Conservation (phyloP, 2,888 invertebrate species). For the Uropetala carovei region DNA sequence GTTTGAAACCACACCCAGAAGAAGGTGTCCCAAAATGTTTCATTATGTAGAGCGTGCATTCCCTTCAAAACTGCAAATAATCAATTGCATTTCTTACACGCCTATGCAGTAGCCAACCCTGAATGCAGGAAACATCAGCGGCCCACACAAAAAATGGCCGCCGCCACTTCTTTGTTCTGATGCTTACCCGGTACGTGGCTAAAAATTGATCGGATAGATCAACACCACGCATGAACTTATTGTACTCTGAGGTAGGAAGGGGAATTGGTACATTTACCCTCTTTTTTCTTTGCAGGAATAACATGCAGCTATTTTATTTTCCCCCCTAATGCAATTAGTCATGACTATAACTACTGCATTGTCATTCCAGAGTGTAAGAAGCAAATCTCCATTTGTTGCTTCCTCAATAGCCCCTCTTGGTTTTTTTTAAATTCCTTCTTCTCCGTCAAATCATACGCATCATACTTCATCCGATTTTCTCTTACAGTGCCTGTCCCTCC, state of each 20-base stretch:
- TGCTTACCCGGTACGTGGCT: not conserved
- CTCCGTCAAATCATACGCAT: not conserved
- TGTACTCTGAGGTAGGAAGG: not conserved
- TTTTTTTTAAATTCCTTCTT: not conserved
- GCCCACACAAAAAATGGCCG: not conserved
- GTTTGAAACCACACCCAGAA: not conserved
- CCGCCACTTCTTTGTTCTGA: conserved; percentile 33
- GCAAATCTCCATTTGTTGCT: not conserved
- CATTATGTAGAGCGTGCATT: not conserved
- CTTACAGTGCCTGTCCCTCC: not conserved
- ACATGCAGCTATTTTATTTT: not conserved
- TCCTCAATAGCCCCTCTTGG: not conserved
- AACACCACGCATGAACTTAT: conserved; percentile 4
- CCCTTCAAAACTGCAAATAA: not conserved
- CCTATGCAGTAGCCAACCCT: not conserved
- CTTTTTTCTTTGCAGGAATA: not conserved
- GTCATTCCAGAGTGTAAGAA: not conserved
- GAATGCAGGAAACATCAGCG: not conserved
- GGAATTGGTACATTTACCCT: not conserved
- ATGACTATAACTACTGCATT: conserved; percentile 12
- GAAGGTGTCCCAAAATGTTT: not conserved
- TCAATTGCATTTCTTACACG: not conserved
- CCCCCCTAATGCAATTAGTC: not conserved
- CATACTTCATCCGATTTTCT: not conserved
- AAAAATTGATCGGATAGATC: conserved; percentile 33